Percentiles rank a stretch among this genome's conserved stretches.
These are phyloP conservation scores for Dicentrarchus labrax DNA, from an alignment of 2,113 vertebrate genomes.

Conservation along the genomic window DNA sequence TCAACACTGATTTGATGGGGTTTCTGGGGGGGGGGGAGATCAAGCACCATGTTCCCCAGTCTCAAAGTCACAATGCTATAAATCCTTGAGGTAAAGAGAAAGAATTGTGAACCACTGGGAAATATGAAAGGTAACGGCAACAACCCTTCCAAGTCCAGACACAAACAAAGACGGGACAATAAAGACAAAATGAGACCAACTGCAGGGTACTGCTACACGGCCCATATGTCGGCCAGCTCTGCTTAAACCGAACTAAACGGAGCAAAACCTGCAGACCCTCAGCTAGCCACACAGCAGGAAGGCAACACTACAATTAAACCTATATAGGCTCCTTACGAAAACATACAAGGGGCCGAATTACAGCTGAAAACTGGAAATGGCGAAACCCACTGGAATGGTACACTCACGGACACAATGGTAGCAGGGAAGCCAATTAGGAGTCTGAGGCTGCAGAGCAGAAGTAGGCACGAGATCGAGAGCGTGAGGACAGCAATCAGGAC, in stretches of 20 bases:
- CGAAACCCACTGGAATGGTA: conserved; percentile 58
- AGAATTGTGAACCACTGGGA: conserved; percentile 6
- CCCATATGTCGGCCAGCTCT: conserved; percentile 20
- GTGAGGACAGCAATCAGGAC: conserved; percentile 30
- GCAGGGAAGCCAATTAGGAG: conserved; percentile 44
- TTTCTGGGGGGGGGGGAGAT: conserved; percentile 8
- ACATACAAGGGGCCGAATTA: conserved; percentile 54
- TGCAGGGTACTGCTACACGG: not conserved
- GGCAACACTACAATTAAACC: conserved; percentile 71
- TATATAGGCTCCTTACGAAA: conserved; percentile 63
- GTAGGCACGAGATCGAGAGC: not conserved
- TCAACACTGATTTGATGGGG: not conserved
- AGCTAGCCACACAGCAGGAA: conserved; percentile 61
- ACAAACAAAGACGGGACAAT: conserved; percentile 28
- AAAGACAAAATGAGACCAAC: conserved; percentile 25
- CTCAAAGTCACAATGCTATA: conserved; percentile 27
- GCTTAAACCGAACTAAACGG: not conserved
- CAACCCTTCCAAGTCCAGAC: conserved; percentile 1
- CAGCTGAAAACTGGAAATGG: conserved; percentile 53
- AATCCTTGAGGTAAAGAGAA: conserved; percentile 40
- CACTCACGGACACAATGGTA: conserved; percentile 47
- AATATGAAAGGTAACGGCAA: not conserved
- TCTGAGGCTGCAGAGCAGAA: not conserved
- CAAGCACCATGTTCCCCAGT: not conserved
- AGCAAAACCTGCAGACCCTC: conserved; percentile 50